A percentile compares a stretch with the other conserved stretches of the same genome.
Conservation (phyloP, 2,113 vertebrate genomes). For the Gymnorhina tibicen region DNA sequence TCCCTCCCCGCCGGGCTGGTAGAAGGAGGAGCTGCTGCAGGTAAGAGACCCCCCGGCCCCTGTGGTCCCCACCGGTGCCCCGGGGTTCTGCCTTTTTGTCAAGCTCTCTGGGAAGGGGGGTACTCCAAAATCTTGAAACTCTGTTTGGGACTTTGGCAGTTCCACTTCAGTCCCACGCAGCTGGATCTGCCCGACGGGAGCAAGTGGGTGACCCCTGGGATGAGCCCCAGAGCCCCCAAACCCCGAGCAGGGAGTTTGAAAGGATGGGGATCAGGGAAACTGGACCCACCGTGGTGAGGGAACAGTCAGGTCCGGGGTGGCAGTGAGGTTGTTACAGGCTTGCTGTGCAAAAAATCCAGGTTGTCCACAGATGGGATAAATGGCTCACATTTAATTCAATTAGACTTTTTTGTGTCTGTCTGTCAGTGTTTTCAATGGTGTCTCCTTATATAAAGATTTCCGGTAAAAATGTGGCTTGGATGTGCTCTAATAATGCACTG, state of each 20-base stretch:
- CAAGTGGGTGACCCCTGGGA: background rate
- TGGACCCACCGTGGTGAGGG: background rate
- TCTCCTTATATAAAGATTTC: background rate
- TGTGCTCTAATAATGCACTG: background rate
- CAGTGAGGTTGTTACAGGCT: background rate
- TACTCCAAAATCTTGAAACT: background rate
- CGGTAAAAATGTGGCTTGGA: background rate
- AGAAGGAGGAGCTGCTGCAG: background rate
- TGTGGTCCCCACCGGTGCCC: background rate
- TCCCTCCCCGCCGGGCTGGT: accelerated
- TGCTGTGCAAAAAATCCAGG: background rate
- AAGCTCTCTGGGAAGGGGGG: background rate
- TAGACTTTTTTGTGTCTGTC: background rate
- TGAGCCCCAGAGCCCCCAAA: background rate
- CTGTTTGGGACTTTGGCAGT: background rate
- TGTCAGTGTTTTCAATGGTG: background rate
- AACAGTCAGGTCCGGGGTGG: background rate
- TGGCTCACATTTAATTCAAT: background rate
- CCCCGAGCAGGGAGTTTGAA: background rate
- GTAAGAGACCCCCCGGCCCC: background rate
- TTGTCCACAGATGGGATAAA: background rate
- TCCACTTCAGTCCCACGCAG: background rate
- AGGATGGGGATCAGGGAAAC: background rate
- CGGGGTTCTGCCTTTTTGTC: background rate
- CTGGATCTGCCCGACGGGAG: background rate